A percentile compares a stretch with the other conserved stretches of the same genome.
Conservation (phyloP, 1,140 invertebrate species). For the Chrysomallon squamiferum region DNA sequence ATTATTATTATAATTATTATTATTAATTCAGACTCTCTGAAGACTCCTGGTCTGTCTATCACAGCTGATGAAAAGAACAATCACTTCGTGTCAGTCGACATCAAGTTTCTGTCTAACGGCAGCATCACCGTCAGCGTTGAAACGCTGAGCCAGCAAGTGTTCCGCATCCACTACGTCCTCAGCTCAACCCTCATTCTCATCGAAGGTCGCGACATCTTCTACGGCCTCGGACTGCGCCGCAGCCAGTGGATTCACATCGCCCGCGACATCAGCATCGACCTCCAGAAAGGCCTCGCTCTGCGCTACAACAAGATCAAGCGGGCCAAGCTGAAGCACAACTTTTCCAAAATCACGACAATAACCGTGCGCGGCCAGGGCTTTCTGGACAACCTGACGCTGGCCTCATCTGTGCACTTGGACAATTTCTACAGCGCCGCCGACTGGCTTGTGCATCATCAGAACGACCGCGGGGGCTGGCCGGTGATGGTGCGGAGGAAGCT, state of each 20-base stretch:
- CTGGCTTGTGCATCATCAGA: constrained; percentile 93
- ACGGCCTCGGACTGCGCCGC: constrained; percentile 78
- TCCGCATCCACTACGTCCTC: constrained; percentile 84
- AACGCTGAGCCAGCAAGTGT: constrained; percentile 74
- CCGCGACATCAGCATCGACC: constrained; percentile 87
- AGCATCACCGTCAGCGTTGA: constrained; percentile 80
- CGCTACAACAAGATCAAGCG: constrained; percentile 43
- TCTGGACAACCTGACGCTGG: constrained; percentile 58
- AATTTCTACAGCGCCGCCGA: constrained; percentile 92
- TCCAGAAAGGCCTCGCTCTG: constrained; percentile 83
- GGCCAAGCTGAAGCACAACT: constrained; percentile 43
- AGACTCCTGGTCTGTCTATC: constrained; percentile 72
- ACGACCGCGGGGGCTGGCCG: constrained; percentile 91
- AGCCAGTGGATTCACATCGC: constrained; percentile 82
- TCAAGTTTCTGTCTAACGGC: constrained; percentile 76
- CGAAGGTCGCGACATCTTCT: constrained; percentile 77
- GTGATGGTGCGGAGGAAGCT: constrained; percentile 88
- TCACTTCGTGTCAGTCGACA: constrained; percentile 76
- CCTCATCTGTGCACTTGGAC: constrained; percentile 72
- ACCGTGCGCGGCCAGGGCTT: constrained; percentile 77
- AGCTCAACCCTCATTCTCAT: constrained; percentile 76
- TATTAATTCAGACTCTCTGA: constrained; percentile 70
- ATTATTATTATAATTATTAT: no score
- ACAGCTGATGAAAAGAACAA: constrained; percentile 71
- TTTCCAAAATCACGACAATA: constrained; percentile 39